phyloP scores from a whole-genome alignment of 2,797 vertebrate genomes.

The Premnoplex brunnescens region DNA sequence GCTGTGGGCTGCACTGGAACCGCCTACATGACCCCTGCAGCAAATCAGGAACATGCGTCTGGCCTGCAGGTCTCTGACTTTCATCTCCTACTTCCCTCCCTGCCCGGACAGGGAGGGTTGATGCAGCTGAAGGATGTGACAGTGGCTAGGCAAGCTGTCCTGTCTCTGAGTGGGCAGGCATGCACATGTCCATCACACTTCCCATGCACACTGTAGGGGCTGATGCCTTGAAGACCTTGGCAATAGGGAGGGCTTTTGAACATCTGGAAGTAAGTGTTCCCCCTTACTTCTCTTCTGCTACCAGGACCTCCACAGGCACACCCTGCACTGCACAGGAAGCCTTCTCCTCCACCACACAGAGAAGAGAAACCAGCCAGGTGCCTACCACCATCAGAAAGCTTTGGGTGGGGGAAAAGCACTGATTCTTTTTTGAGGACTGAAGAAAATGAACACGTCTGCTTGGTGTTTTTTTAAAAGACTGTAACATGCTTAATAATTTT shows the following conservation, averaged over 20 bases:
- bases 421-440: neutral
- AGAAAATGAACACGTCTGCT: neutral
- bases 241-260: neutral
- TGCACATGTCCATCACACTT: accelerated
- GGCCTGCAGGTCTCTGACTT: neutral
- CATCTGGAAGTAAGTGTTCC: neutral
- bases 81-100: neutral
- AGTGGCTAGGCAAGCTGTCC: neutral
- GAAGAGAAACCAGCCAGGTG: neutral
- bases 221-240: neutral
- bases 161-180: accelerated
- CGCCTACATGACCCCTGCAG: neutral
- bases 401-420: neutral
- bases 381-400: neutral
- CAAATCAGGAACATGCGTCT: neutral
- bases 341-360: neutral
- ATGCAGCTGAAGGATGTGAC: neutral
- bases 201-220: accelerated
- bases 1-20: neutral
- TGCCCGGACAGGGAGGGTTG: neutral
- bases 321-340: neutral
- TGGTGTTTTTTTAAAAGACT: neutral
- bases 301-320: neutral
- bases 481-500: neutral
- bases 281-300: neutral